phyloP scores from a whole-genome alignment of 2,797 vertebrate genomes.

The Clangula hyemalis region DNA sequence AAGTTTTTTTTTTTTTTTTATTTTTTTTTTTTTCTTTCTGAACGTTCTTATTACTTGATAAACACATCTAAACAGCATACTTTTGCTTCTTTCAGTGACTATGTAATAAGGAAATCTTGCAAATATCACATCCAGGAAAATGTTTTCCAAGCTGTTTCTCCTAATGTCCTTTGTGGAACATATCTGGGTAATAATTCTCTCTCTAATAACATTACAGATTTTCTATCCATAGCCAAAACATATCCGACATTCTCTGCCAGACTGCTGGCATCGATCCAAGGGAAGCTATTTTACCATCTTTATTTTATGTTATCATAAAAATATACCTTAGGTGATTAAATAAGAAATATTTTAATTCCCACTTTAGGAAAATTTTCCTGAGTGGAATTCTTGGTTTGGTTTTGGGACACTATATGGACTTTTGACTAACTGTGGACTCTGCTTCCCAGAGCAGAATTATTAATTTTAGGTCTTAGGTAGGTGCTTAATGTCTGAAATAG shows the following conservation, averaged over 20 bases:
- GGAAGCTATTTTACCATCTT: neutral
- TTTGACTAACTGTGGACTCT: neutral
- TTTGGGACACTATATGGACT: neutral
- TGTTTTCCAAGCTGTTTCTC: neutral
- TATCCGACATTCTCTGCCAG: neutral
- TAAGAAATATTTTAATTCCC: constrained; percentile 10
- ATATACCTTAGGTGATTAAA: neutral
- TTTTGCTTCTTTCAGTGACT: neutral
- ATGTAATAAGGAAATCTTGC: neutral
- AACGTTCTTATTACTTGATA: neutral
- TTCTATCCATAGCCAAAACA: neutral
- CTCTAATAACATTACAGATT: constrained; percentile 12
- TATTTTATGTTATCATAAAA: constrained; percentile 6
- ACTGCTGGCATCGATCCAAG: neutral
- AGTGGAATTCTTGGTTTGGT: neutral
- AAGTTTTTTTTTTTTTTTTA: neutral
- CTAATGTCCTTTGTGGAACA: neutral
- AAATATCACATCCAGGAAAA: neutral
- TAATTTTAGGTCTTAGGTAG: neutral
- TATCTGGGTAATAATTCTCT: neutral
- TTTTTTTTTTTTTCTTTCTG: neutral
- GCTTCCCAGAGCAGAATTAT: neutral
- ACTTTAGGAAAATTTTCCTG: neutral
- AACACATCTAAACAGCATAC: neutral
- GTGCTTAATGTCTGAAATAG: neutral